Evolutionary conservation across 2,113 vertebrate genomes (phyloP).

Genomic region (Delphinapterus leucas): DNA sequence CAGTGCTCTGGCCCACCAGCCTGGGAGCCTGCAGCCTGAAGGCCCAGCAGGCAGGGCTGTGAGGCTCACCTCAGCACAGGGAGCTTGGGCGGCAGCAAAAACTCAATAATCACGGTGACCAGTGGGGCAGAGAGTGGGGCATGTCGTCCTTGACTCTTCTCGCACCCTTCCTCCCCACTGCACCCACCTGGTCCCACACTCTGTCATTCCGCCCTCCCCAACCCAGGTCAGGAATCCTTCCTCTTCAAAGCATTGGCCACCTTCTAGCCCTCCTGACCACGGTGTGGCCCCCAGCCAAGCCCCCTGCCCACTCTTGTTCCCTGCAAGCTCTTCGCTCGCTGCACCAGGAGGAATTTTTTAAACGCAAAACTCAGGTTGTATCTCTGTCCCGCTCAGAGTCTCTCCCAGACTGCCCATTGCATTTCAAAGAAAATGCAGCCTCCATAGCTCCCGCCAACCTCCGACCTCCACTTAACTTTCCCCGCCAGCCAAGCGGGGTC

Average conservation of each 20-base stretch:
- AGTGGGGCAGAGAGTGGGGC: neutral
- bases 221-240: neutral
- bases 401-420: neutral
- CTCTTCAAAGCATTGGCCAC: neutral
- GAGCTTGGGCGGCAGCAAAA: neutral
- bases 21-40: no score
- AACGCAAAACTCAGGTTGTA: neutral
- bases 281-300: neutral
- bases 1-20: neutral
- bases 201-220: neutral
- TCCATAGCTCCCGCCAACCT: accelerated
- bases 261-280: accelerated
- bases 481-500: neutral
- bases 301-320: neutral
- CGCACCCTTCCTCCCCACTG: neutral
- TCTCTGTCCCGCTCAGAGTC: neutral
- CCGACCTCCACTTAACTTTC: neutral
- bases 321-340: neutral
- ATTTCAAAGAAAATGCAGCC: neutral
- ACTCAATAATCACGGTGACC: neutral
- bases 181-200: neutral
- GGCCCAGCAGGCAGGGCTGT: neutral
- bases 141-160: neutral
- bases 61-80: neutral
- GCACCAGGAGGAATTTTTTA: neutral